Percentiles rank a stretch among this genome's conserved stretches.
These are phyloP conservation scores for Marmota flaviventris DNA, from an alignment of 2,113 vertebrate genomes.

Conservation along the genomic window DNA sequence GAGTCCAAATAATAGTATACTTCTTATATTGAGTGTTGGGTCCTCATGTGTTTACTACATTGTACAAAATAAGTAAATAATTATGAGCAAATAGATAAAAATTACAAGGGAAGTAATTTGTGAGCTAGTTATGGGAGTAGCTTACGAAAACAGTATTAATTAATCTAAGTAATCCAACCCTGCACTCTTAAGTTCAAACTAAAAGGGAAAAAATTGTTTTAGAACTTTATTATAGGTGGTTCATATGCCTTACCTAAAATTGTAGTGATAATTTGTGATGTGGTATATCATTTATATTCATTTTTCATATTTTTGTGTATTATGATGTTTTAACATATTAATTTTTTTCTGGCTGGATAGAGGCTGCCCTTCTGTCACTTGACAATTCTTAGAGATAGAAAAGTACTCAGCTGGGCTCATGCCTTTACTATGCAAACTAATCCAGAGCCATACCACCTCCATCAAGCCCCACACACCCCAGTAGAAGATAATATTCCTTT, in stretches of 20 bases:
- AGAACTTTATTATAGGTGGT: neutral
- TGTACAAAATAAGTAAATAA: slow-evolving; percentile 41
- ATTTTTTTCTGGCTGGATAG: too few relatives aligned
- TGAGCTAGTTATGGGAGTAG: neutral
- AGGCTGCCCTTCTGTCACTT: too few relatives aligned
- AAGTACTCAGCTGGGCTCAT: too few relatives aligned
- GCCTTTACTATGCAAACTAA: too few relatives aligned
- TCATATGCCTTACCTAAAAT: neutral
- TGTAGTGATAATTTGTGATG: too few relatives aligned
- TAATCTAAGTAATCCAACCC: neutral
- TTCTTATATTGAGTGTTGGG: neutral
- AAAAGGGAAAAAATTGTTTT: neutral
- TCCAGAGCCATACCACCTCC: too few relatives aligned
- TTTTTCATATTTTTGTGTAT: too few relatives aligned
- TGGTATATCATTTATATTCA: too few relatives aligned
- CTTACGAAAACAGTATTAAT: neutral
- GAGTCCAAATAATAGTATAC: neutral
- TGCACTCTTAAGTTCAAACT: neutral
- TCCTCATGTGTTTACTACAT: neutral
- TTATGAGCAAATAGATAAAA: neutral
- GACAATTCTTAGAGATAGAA: too few relatives aligned
- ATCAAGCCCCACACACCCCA: too few relatives aligned
- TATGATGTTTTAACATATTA: too few relatives aligned
- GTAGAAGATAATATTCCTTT: neutral
- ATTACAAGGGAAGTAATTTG: neutral